phyloP scores from a whole-genome alignment of 2,113 vertebrate species.

The Raphicerus campestris region DNA sequence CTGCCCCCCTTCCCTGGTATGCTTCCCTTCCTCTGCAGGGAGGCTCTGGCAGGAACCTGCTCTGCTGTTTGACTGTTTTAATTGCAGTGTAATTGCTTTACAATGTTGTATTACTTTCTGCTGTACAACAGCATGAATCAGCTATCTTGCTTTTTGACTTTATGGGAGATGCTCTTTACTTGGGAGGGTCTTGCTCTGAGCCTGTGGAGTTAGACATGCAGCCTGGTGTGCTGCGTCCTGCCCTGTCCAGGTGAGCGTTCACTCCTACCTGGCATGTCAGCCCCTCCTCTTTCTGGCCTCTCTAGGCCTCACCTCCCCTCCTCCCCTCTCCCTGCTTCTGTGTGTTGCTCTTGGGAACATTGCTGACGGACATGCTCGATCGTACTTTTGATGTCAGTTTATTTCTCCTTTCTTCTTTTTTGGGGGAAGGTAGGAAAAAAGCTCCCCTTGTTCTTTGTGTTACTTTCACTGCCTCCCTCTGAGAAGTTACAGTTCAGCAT shows the following conservation, averaged over 20 bases:
- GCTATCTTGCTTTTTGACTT: not conserved
- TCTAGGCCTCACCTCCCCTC: not conserved
- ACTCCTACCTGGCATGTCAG: not conserved
- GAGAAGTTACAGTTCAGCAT: not conserved
- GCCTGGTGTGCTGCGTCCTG: not conserved
- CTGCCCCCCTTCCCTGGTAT: not conserved
- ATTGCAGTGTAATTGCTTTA: not conserved
- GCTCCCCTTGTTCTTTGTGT: not conserved
- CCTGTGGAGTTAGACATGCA: not conserved
- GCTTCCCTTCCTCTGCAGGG: not conserved
- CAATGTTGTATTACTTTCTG: not conserved
- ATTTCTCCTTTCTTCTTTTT: not conserved
- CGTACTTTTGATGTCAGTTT: not conserved
- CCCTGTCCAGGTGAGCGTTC: not conserved
- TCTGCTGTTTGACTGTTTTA: not conserved
- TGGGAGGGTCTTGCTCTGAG: not conserved
- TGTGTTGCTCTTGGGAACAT: rapidly evolving
- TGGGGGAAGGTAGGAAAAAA: not conserved
- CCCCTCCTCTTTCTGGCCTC: not conserved
- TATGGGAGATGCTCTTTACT: not conserved
- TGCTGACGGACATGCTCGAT: not conserved
- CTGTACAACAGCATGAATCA: not conserved
- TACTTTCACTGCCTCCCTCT: not conserved
- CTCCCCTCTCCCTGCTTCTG: not conserved
- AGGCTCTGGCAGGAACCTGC: not conserved